Percentiles rank a stretch among this genome's conserved stretches.
Conservation (phyloP, 2,113 vertebrate genomes). For the Apeltes quadracus region DNA sequence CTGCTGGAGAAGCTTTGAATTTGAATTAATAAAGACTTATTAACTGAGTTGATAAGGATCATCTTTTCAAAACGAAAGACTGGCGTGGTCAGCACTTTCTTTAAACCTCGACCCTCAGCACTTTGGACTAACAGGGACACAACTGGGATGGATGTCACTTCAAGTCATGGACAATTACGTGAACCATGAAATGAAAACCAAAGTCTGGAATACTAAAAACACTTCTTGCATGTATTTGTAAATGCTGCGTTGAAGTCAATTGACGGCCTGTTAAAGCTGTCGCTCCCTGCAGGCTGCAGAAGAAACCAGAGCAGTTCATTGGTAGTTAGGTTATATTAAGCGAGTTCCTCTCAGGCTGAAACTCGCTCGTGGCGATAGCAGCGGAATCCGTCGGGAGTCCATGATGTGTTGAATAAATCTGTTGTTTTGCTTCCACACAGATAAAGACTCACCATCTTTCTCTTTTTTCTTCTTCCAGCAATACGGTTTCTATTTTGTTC, state of each 20-base stretch:
- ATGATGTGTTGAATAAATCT: constrained; percentile 42
- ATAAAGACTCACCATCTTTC: neutral
- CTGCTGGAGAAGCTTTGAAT: too few relatives aligned
- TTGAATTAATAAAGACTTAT: too few relatives aligned
- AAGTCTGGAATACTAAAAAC: neutral
- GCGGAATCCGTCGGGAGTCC: constrained; percentile 33
- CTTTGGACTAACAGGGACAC: neutral
- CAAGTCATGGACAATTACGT: neutral
- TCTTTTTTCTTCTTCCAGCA: constrained; percentile 5
- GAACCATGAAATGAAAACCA: neutral
- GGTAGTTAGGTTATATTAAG: too few relatives aligned
- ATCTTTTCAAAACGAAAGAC: neutral
- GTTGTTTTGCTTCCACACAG: constrained; percentile 24
- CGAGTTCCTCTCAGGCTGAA: constrained; percentile 11
- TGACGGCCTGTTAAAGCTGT: neutral
- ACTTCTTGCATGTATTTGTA: neutral
- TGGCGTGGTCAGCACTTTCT: too few relatives aligned
- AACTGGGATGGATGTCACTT: neutral
- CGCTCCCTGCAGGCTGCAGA: neutral
- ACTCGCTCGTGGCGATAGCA: constrained; percentile 19
- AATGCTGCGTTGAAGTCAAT: neutral
- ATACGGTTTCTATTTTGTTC: constrained; percentile 10
- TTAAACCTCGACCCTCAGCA: neutral
- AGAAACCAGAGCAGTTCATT: neutral
- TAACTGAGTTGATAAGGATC: too few relatives aligned